These are phyloP conservation scores for Streptopelia turtur DNA, from an alignment of 2,797 vertebrate species.

Conservation along the genomic window DNA sequence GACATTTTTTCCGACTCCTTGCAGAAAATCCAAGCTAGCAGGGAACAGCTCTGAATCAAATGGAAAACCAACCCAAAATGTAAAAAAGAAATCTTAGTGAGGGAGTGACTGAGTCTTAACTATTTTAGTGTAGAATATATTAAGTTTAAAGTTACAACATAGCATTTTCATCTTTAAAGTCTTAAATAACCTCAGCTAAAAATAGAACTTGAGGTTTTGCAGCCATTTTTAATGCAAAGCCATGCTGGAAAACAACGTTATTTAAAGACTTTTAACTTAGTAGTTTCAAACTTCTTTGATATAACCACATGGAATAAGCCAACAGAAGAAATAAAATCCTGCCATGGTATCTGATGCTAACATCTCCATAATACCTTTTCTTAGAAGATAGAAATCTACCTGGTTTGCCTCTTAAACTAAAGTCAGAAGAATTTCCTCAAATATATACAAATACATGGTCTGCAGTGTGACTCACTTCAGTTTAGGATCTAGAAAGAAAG, in stretches of 20 bases:
- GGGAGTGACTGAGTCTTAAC: background rate
- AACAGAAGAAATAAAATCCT: constrained; percentile 8
- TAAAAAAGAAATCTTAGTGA: background rate
- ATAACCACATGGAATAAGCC: background rate
- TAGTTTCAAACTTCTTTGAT: background rate
- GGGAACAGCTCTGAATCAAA: background rate
- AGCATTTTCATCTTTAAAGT: background rate
- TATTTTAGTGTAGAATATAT: background rate
- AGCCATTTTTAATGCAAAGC: background rate
- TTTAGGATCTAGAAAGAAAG: background rate
- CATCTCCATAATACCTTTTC: background rate
- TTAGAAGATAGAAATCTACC: constrained; percentile 3
- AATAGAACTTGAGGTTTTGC: background rate
- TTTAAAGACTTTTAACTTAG: background rate
- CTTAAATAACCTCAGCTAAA: background rate
- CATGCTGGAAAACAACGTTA: background rate
- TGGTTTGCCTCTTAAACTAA: constrained; percentile 12
- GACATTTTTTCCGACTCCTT: background rate
- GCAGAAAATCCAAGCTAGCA: background rate
- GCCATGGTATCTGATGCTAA: background rate
- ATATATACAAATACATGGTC: background rate
- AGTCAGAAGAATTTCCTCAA: constrained; percentile 20
- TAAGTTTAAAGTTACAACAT: background rate
- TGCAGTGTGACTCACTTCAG: background rate
- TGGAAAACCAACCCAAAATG: background rate